Evolutionary conservation across 2,888 invertebrate species (phyloP).

Genomic region (Iselma pallidipennis): DNA sequence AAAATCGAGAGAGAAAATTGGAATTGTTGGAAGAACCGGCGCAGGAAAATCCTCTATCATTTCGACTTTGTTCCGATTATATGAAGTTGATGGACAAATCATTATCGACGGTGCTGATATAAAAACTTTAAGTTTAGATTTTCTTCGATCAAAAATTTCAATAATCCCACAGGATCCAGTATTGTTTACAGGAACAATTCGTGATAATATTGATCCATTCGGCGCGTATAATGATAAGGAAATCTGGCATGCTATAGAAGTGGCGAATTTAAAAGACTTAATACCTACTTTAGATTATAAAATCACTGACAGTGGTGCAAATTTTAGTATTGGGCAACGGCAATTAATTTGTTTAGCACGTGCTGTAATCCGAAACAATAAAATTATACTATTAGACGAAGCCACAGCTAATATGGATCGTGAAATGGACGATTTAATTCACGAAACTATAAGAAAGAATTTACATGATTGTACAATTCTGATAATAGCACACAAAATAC

Average conservation of each 20-base stretch:
- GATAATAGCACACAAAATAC: conserved; percentile 81
- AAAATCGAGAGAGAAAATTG: conserved; percentile 42
- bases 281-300: conserved; percentile 43
- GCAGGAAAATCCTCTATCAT: conserved; percentile 83
- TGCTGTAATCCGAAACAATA: conserved; percentile 59
- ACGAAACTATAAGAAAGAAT: conserved; percentile 72
- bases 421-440: conserved; percentile 75
- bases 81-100: conserved; percentile 76
- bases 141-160: conserved; percentile 56
- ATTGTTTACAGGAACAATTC: conserved; percentile 60
- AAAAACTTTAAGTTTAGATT: conserved; percentile 55
- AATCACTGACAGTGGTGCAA: conserved; percentile 33
- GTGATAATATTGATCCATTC: conserved; percentile 50
- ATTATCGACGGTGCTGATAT: conserved; percentile 48
- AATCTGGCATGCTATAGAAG: conserved; percentile 43
- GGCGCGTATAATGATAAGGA: conserved; percentile 39
- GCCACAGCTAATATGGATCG: conserved; percentile 86
- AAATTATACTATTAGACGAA: conserved; percentile 62
- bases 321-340: conserved; percentile 59
- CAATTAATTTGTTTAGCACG: conserved; percentile 73
- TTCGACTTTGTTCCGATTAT: conserved; percentile 75
- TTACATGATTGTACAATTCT: conserved; percentile 79
- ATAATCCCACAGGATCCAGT: conserved; percentile 61
- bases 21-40: conserved; percentile 74
- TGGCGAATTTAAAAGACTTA: conserved; percentile 51